Evolutionary conservation across 37 sponge, comb jelly and placozoan species (phyloP).

Genomic region (Halisarca cf. caerulea): DNA sequence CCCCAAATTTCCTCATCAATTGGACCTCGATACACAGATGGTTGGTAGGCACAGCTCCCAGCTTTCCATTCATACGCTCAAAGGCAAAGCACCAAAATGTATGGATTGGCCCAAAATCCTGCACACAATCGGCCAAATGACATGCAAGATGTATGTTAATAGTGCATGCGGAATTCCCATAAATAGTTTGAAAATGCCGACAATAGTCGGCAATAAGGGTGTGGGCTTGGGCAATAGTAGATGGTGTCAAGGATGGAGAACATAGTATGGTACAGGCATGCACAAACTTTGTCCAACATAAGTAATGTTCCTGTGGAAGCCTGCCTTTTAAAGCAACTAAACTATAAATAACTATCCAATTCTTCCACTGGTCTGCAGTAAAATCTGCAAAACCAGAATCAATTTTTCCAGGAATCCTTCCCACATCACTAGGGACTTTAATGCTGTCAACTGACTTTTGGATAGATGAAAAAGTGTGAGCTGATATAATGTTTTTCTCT

Average conservation of each 20-base stretch:
- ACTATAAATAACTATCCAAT: conserved; percentile 42
- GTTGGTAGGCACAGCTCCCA: conserved; percentile 53
- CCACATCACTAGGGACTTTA: conserved; percentile 23
- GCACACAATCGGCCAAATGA: conserved; percentile 47
- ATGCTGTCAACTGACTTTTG: conserved; percentile 29
- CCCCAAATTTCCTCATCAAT: conserved; percentile 55
- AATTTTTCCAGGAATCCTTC: conserved; percentile 52
- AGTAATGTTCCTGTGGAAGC: conserved; percentile 16
- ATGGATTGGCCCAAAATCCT: conserved; percentile 66
- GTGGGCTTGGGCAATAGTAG: conserved; percentile 10
- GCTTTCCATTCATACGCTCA: conserved; percentile 60
- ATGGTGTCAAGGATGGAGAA: neutral
- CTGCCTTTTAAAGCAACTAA: conserved; percentile 14
- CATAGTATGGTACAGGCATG: conserved; percentile 24
- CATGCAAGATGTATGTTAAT: conserved; percentile 55
- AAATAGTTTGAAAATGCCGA: conserved; percentile 7
- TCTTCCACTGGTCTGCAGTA: conserved; percentile 69
- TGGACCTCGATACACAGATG: conserved; percentile 44
- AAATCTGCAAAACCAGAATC: conserved; percentile 35
- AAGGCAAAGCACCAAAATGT: conserved; percentile 64
- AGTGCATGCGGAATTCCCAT: conserved; percentile 36
- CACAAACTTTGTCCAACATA: conserved; percentile 62
- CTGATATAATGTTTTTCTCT: neutral
- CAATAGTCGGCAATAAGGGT: conserved; percentile 22
- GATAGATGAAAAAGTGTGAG: conserved; percentile 14